These are phyloP conservation scores for Xestia ashworthii DNA, from an alignment of 2,888 invertebrate species.

Conservation along the genomic window DNA sequence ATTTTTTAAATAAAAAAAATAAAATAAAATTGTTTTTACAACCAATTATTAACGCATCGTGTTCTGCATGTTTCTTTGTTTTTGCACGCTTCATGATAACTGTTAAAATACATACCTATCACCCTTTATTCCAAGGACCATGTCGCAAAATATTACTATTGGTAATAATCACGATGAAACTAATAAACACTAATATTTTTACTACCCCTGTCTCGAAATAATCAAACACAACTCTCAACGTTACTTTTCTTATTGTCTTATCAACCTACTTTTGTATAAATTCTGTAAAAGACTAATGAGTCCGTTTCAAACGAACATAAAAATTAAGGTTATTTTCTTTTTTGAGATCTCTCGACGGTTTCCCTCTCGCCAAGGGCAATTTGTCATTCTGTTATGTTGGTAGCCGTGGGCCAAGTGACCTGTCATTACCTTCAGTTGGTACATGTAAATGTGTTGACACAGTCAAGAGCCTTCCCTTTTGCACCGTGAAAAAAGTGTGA, in stretches of 20 bases:
- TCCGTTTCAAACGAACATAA: conserved; percentile 33
- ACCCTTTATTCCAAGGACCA: not conserved
- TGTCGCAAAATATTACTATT: not conserved
- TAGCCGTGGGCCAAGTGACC: conserved; percentile 48
- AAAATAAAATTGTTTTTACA: not conserved
- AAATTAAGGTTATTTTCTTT: conserved; percentile 30
- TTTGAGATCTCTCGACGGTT: conserved; percentile 1
- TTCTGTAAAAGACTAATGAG: conserved; percentile 33
- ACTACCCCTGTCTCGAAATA: not conserved
- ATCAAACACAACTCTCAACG: not conserved
- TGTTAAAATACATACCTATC: not conserved
- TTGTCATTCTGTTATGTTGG: conserved; percentile 50
- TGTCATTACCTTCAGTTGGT: conserved; percentile 58
- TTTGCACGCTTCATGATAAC: not conserved
- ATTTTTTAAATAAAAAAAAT: no score
- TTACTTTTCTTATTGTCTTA: not conserved
- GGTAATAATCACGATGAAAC: not conserved
- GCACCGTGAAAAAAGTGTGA: conserved; percentile 35
- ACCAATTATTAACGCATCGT: not conserved
- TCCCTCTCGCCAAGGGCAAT: conserved; percentile 20
- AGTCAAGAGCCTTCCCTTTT: conserved; percentile 27
- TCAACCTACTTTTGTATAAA: conserved; percentile 8
- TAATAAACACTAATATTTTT: not conserved
- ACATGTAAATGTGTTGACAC: conserved; percentile 40
- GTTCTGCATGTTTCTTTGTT: not conserved